phyloP scores from a whole-genome alignment of 2,113 vertebrate genomes.

The Collichthys lucidus region DNA sequence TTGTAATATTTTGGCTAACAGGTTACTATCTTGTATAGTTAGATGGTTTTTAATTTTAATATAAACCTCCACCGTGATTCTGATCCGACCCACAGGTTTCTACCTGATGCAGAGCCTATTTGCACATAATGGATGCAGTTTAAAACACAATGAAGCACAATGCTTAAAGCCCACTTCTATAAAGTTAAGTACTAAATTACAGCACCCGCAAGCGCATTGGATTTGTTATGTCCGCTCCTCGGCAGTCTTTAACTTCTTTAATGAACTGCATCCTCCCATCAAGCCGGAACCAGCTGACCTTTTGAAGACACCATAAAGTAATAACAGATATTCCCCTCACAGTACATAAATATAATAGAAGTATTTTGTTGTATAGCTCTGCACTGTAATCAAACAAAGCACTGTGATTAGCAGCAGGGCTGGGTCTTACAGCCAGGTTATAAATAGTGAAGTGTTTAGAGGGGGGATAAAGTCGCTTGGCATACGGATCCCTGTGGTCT shows the following conservation, averaged over 20 bases:
- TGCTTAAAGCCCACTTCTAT: conserved; percentile 1
- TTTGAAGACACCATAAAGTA: conserved; percentile 27
- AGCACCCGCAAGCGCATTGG: background rate
- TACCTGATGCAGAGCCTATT: background rate
- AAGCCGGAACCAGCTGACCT: conserved; percentile 19
- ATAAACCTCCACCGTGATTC: background rate
- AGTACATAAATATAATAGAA: conserved; percentile 5
- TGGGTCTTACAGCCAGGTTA: conserved; percentile 10
- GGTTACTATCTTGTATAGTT: background rate
- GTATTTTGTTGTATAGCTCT: conserved; percentile 21
- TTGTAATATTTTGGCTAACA: background rate
- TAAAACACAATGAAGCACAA: conserved; percentile 26
- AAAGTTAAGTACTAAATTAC: conserved; percentile 8
- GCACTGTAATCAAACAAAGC: conserved; percentile 31
- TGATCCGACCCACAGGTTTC: background rate
- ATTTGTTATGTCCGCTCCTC: conserved; percentile 13
- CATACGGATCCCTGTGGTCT: background rate
- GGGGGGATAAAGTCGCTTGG: conserved; percentile 2
- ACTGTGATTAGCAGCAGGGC: conserved; percentile 46
- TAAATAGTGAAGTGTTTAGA: conserved; percentile 27
- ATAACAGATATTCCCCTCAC: conserved; percentile 13
- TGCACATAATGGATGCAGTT: conserved; percentile 11
- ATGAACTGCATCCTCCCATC: conserved; percentile 21
- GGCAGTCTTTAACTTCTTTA: conserved; percentile 21
- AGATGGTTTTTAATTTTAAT: conserved; percentile 6